phyloP scores from a whole-genome alignment of 2,113 vertebrate species.

The Myrmecobius fasciatus region DNA sequence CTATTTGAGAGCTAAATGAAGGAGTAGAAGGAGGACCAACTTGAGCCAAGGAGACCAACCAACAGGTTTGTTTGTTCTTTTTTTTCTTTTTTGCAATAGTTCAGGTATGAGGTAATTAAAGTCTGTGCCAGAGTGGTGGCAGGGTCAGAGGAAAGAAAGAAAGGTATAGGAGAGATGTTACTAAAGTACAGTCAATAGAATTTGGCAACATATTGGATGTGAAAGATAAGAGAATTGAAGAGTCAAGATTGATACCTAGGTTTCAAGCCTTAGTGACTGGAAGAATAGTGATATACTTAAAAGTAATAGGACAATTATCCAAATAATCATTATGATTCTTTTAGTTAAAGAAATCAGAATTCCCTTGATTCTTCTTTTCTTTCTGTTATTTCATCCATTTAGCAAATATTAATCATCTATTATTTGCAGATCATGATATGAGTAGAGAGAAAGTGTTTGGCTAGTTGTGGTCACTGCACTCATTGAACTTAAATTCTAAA shows the following conservation, averaged over 20 bases:
- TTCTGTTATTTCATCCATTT: not conserved
- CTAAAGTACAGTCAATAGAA: not conserved
- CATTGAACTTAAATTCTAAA: not conserved
- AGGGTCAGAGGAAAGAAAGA: not conserved
- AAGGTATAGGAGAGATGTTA: not conserved
- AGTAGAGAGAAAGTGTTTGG: not conserved
- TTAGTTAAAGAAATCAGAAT: not conserved
- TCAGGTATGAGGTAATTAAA: not conserved
- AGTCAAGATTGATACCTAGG: not conserved
- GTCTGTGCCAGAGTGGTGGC: not conserved
- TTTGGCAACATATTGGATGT: not conserved
- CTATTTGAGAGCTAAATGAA: not conserved
- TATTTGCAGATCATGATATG: not conserved
- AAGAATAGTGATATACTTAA: not conserved
- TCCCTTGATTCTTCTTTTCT: not conserved
- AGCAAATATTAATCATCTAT: not conserved
- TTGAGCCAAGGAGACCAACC: not conserved
- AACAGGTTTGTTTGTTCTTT: too few species aligned
- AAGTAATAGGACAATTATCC: not conserved
- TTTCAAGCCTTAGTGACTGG: not conserved
- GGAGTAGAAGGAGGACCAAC: not conserved
- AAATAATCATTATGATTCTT: not conserved
- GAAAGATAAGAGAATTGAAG: not conserved
- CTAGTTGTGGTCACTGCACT: not conserved
- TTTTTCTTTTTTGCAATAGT: not conserved